Evolutionary conservation across 1,140 invertebrate genomes (phyloP).

Genomic region (Nasonia giraulti): DNA sequence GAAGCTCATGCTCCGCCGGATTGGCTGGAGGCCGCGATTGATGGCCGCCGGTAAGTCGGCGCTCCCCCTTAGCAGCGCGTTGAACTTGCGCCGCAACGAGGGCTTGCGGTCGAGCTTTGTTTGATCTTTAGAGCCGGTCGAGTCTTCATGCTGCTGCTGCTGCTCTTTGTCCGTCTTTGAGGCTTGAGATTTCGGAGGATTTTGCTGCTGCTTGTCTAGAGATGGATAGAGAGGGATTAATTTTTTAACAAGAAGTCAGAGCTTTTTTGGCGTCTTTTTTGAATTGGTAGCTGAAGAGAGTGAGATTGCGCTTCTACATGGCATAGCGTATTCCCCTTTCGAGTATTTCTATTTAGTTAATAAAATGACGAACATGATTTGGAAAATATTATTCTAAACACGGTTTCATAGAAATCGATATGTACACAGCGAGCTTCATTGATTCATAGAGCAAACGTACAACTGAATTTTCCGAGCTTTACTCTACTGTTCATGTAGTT

Average conservation of each 20-base stretch:
- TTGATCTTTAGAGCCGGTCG: neutral
- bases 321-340: too few relatives aligned
- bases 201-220: slow-evolving; percentile 2
- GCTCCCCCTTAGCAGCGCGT: slow-evolving; percentile 62
- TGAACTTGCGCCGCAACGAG: slow-evolving; percentile 64
- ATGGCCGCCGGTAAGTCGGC: slow-evolving; percentile 67
- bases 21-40: slow-evolving; percentile 65
- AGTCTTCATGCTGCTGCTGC: neutral
- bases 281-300: neutral
- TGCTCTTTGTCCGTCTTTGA: slow-evolving; percentile 4
- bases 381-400: neutral
- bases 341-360: too few relatives aligned
- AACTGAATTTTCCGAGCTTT: neutral
- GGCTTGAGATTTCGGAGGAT: neutral
- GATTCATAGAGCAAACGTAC: neutral
- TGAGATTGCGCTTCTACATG: neutral
- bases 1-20: slow-evolving; percentile 67
- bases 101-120: slow-evolving; percentile 60
- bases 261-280: neutral
- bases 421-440: neutral
- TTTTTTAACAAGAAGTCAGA: neutral
- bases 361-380: too few relatives aligned
- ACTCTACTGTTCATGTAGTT: too few relatives aligned
- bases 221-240: neutral
- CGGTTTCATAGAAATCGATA: neutral